Percentiles rank a stretch among this genome's conserved stretches.
Conservation (phyloP, 2,113 vertebrate species). For the Diglossa brunneiventris region DNA sequence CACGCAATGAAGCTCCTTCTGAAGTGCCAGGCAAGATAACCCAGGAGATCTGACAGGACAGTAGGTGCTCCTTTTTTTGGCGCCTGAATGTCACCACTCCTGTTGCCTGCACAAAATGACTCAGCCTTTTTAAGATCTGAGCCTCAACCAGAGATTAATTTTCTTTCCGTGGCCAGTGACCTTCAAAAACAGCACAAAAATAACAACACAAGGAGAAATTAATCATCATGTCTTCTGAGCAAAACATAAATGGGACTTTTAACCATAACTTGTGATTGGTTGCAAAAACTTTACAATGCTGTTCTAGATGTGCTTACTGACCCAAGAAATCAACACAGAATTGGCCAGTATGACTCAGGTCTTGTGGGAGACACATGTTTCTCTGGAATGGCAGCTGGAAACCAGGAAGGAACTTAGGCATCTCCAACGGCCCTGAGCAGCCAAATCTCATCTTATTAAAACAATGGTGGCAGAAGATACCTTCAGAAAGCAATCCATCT, state of each 20-base stretch:
- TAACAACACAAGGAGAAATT: not conserved
- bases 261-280: not conserved
- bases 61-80: not conserved
- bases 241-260: not conserved
- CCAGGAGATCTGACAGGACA: not conserved
- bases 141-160: not conserved
- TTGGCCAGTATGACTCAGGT: not conserved
- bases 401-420: not conserved
- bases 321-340: not conserved
- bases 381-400: not conserved
- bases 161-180: not conserved
- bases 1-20: rapidly evolving
- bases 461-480: not conserved
- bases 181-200: not conserved
- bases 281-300: not conserved
- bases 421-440: not conserved
- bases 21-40: not conserved
- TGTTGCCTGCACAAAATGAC: not conserved
- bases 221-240: not conserved
- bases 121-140: not conserved
- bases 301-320: not conserved
- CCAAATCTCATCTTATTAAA: rapidly evolving
- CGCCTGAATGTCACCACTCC: not conserved
- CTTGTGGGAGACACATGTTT: not conserved
- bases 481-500: not conserved